Conservation (phyloP, 2,797 vertebrate genomes). For the Leucoraja ocellata region DNA sequence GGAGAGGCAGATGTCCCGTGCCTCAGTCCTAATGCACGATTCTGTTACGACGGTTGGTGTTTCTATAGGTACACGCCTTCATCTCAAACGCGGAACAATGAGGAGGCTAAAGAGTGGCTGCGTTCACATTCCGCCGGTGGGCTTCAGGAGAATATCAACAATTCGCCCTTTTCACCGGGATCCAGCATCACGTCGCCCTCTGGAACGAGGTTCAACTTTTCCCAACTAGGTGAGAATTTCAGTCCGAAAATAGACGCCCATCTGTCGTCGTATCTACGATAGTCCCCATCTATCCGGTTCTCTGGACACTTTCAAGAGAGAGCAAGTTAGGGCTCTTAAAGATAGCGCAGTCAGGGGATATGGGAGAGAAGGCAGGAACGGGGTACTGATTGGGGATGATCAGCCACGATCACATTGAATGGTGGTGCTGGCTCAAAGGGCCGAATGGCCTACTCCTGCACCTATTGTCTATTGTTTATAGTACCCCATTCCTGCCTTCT, state of each 20-base stretch:
- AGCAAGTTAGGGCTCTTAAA: too few relatives aligned
- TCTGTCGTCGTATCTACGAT: not conserved
- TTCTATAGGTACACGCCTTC: constrained; percentile 76
- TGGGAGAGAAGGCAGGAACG: too few relatives aligned
- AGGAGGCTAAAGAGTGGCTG: constrained; percentile 93
- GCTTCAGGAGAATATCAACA: constrained; percentile 79
- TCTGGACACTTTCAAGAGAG: too few relatives aligned
- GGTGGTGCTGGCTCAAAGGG: not conserved
- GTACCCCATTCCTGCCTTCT: too few relatives aligned
- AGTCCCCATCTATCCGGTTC: not conserved
- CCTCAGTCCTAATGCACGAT: not conserved
- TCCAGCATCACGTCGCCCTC: constrained; percentile 91
- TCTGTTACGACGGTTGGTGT: constrained; percentile 23
- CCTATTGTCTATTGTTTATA: too few relatives aligned
- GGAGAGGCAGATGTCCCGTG: not conserved
- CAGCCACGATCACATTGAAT: too few relatives aligned
- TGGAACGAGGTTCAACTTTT: constrained; percentile 89
- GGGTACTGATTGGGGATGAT: too few relatives aligned
- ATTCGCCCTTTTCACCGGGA: constrained; percentile 87
- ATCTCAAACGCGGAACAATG: constrained; percentile 78
- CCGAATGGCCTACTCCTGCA: too few relatives aligned
- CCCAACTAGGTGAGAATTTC: constrained; percentile 73
- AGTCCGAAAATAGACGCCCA: not conserved
- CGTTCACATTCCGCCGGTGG: constrained; percentile 87
- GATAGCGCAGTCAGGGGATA: too few relatives aligned